A percentile compares a stretch with the other conserved stretches of the same genome.
phyloP scores from a whole-genome alignment of 1,140 invertebrate genomes.

The Drosophila mojavensis region DNA sequence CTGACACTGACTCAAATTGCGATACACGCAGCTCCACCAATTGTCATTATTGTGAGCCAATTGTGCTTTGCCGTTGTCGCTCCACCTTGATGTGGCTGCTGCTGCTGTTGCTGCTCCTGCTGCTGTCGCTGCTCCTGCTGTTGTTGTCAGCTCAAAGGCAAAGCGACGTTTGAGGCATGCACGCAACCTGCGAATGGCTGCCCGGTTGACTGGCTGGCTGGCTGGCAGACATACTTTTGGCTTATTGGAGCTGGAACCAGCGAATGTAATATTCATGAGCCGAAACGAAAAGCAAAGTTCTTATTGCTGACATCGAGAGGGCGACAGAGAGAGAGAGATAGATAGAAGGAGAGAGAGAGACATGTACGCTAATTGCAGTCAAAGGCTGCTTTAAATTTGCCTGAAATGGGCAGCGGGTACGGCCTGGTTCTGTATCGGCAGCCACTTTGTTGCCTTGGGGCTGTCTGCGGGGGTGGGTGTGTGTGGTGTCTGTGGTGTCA shows the following conservation, averaged over 20 bases:
- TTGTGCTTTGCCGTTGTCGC: conserved; percentile 46
- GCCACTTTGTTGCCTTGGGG: conserved; percentile 3
- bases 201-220: conserved; percentile 44
- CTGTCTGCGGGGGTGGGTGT: neutral
- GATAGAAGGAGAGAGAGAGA: conserved; percentile 47
- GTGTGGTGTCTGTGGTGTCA: conserved; percentile 4
- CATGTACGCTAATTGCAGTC: conserved; percentile 80
- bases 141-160: conserved; percentile 55
- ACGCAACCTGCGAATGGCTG: conserved; percentile 64
- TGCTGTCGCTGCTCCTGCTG: conserved; percentile 25
- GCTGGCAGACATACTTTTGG: conserved; percentile 31
- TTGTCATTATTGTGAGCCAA: conserved; percentile 80
- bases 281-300: conserved; percentile 41
- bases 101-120: conserved; percentile 32
- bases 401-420: conserved; percentile 1
- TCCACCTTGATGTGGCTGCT: conserved; percentile 36
- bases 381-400: conserved; percentile 75
- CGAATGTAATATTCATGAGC: conserved; percentile 66
- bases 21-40: conserved; percentile 39
- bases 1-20: conserved; percentile 12
- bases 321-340: conserved; percentile 12
- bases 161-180: conserved; percentile 45
- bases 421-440: conserved; percentile 25
- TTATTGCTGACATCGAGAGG: conserved; percentile 6
- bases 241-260: conserved; percentile 46